phyloP scores from a whole-genome alignment of 2,797 vertebrate genomes.

The Urocyon cinereoargenteus region DNA sequence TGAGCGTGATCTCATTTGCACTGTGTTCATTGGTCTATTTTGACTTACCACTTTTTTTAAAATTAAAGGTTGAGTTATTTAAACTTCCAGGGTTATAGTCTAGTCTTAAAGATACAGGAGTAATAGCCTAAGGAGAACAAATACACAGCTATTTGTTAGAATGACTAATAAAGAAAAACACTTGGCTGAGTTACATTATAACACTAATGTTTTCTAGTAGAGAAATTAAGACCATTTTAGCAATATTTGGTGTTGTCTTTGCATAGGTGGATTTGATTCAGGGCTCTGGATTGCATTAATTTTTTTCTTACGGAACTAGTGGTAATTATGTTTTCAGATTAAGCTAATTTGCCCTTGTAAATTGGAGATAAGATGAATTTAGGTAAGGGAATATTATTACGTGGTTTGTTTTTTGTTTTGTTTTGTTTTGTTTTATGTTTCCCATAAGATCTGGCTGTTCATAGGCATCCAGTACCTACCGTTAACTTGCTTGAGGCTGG shows the following conservation, averaged over 20 bases:
- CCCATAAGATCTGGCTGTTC: background rate
- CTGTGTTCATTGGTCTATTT: background rate
- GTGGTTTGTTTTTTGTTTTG: background rate
- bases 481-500: background rate
- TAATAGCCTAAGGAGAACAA: background rate
- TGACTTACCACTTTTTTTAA: background rate
- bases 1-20: background rate
- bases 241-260: background rate
- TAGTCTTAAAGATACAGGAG: background rate
- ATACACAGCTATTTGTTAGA: background rate
- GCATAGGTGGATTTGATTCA: background rate
- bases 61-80: constrained; percentile 21
- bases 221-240: background rate
- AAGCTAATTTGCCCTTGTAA: background rate
- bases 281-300: background rate
- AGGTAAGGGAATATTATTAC: background rate
- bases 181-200: background rate
- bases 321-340: background rate
- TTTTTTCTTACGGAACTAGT: background rate
- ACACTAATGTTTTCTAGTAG: background rate
- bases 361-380: background rate
- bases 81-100: background rate
- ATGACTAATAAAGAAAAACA: constrained; percentile 4
- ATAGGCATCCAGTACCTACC: too few species aligned
- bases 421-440: background rate